phyloP scores from a whole-genome alignment of 92 coral and sea anemone genomes.

The Micromussa lordhowensis region DNA sequence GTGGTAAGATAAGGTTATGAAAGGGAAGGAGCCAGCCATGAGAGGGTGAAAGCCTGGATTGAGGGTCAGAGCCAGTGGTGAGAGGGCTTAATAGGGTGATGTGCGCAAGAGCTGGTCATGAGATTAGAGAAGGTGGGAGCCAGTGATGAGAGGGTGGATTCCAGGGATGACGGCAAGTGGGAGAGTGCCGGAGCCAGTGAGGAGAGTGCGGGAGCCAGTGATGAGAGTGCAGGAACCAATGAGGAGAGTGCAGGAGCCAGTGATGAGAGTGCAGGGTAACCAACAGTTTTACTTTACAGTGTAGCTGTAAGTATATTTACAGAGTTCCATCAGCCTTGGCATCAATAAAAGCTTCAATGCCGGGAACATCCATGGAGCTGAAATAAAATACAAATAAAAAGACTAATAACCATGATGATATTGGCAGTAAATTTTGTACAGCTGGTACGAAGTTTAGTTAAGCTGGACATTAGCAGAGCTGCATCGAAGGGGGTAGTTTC shows the following conservation, averaged over 20 bases:
- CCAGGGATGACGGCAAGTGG: too few species aligned
- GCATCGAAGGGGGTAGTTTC: too few species aligned
- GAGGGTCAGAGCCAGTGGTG: too few species aligned
- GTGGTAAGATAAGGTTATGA: too few species aligned
- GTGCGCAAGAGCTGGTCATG: not conserved
- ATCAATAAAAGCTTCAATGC: conserved; percentile 67
- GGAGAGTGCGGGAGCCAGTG: not conserved
- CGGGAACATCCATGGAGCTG: conserved; percentile 64
- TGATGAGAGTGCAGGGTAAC: not conserved
- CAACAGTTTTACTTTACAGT: not conserved
- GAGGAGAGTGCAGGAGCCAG: not conserved
- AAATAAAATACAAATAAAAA: not conserved
- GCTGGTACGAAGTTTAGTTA: too few species aligned
- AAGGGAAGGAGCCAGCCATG: too few species aligned
- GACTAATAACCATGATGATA: not conserved
- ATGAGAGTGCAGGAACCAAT: too few species aligned
- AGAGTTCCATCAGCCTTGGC: conserved; percentile 52
- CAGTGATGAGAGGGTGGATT: too few species aligned
- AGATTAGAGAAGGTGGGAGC: not conserved
- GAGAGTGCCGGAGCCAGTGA: not conserved
- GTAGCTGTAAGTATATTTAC: conserved; percentile 11
- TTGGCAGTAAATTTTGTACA: too few species aligned
- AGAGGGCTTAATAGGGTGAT: too few species aligned
- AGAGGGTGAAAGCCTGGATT: too few species aligned
- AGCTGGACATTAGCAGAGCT: too few species aligned